Conservation (phyloP, 64 coral and sea anemone genomes). For the Trachythela sp. region DNA sequence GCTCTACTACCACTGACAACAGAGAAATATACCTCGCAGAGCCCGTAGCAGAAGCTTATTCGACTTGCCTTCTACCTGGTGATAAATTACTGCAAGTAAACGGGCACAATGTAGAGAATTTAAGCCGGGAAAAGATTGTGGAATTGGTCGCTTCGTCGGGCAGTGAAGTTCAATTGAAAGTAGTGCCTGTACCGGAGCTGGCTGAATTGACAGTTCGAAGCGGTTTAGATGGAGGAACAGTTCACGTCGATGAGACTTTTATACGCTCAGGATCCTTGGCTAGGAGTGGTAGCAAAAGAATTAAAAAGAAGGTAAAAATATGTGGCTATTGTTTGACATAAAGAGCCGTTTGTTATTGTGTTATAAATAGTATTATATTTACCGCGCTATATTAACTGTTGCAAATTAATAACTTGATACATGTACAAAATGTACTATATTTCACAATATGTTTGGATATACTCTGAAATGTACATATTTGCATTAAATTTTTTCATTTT, state of each 20-base stretch:
- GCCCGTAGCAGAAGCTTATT: constrained; percentile 63
- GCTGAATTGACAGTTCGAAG: constrained; percentile 91
- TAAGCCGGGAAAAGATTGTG: constrained; percentile 89
- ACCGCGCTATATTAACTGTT: too few relatives aligned
- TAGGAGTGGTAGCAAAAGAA: constrained; percentile 91
- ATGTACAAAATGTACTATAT: neutral
- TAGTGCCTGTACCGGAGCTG: constrained; percentile 78
- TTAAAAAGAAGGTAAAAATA: constrained; percentile 91
- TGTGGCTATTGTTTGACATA: neutral
- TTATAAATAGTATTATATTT: too few relatives aligned
- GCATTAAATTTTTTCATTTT: neutral
- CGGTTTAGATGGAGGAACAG: constrained; percentile 73
- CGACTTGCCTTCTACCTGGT: constrained; percentile 61
- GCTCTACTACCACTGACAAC: constrained; percentile 52
- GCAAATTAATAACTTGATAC: neutral
- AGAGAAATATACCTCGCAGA: constrained; percentile 86
- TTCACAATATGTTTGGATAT: neutral
- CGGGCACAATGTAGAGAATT: constrained; percentile 74
- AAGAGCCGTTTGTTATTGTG: neutral
- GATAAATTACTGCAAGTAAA: constrained; percentile 91
- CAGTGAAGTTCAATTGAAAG: constrained; percentile 83
- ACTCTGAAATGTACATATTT: neutral
- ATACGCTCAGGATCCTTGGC: constrained; percentile 75
- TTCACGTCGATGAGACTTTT: constrained; percentile 91
- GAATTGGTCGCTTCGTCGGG: constrained; percentile 87